These are phyloP conservation scores for Lasioglossum marginatum DNA, from an alignment of 2,888 invertebrate genomes.

Conservation along the genomic window DNA sequence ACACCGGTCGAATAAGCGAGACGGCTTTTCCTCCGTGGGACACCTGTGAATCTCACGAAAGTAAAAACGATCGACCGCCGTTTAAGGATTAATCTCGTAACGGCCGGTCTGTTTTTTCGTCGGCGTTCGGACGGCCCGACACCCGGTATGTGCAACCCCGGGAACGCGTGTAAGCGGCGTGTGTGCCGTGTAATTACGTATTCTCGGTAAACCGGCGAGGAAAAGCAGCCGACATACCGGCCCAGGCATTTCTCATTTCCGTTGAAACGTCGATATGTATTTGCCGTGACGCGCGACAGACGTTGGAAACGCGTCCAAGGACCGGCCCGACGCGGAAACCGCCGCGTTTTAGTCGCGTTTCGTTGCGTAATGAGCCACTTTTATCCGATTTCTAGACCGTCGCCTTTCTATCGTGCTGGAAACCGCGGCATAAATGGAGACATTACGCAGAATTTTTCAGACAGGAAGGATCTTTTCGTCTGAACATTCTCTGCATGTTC, in stretches of 20 bases:
- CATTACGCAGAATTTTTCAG: neutral
- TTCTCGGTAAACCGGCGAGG: conserved; percentile 62
- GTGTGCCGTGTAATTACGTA: conserved; percentile 67
- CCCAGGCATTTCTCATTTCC: conserved; percentile 59
- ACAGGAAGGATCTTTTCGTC: too few species aligned
- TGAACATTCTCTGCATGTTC: too few species aligned
- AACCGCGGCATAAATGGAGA: neutral
- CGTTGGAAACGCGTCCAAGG: neutral
- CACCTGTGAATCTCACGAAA: conserved; percentile 59
- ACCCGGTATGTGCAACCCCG: conserved; percentile 51
- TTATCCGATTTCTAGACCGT: neutral
- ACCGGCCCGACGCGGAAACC: neutral
- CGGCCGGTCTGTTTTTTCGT: conserved; percentile 45
- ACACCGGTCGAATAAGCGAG: conserved; percentile 43
- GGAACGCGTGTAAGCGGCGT: conserved; percentile 62
- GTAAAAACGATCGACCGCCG: conserved; percentile 52
- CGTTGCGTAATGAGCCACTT: neutral
- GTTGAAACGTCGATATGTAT: conserved; percentile 58
- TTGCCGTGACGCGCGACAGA: conserved; percentile 7
- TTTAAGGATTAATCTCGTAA: conserved; percentile 62
- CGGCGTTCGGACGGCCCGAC: conserved; percentile 34
- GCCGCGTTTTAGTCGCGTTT: neutral
- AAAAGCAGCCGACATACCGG: conserved; percentile 58
- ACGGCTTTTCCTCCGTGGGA: conserved; percentile 45
- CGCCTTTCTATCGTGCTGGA: neutral